Percentiles rank a stretch among this genome's conserved stretches.
phyloP scores from a whole-genome alignment of 2,113 vertebrate genomes.

The Terrapene triunguis region DNA sequence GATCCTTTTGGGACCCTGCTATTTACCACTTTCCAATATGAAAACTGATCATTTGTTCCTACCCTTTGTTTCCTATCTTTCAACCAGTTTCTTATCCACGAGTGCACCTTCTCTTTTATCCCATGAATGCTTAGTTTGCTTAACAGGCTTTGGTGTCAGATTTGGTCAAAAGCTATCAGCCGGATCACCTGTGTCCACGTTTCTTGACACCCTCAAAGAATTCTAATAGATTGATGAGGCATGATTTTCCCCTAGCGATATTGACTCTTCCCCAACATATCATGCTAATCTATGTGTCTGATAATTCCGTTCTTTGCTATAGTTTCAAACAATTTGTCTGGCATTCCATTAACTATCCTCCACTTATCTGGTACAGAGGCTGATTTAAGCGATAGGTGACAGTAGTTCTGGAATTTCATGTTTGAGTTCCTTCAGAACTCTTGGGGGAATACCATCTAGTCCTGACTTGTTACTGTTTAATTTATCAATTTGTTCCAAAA shows the following conservation, averaged over 20 bases:
- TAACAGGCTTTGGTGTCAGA: neutral
- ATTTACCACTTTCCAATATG: no score
- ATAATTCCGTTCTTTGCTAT: neutral
- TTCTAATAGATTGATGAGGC: neutral
- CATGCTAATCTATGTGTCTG: neutral
- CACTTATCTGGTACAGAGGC: neutral
- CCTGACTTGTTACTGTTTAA: neutral
- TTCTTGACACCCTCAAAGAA: neutral
- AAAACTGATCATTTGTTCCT: no score
- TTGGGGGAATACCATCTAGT: neutral
- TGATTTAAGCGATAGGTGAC: neutral
- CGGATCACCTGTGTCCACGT: neutral
- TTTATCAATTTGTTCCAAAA: neutral
- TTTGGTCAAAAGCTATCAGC: neutral
- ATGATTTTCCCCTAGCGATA: neutral
- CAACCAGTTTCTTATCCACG: no score
- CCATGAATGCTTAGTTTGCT: neutral
- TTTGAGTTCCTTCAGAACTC: neutral
- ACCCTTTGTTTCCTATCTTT: no score
- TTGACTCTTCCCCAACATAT: neutral
- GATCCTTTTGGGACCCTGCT: no score
- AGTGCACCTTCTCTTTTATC: neutral
- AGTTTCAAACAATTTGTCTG: neutral
- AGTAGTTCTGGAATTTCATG: neutral
- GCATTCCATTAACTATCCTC: neutral